Evolutionary conservation across 2,113 vertebrate species (phyloP), one percentile per base, ranked within the genome.

Genomic region (Dicaeum eximium): DNA sequence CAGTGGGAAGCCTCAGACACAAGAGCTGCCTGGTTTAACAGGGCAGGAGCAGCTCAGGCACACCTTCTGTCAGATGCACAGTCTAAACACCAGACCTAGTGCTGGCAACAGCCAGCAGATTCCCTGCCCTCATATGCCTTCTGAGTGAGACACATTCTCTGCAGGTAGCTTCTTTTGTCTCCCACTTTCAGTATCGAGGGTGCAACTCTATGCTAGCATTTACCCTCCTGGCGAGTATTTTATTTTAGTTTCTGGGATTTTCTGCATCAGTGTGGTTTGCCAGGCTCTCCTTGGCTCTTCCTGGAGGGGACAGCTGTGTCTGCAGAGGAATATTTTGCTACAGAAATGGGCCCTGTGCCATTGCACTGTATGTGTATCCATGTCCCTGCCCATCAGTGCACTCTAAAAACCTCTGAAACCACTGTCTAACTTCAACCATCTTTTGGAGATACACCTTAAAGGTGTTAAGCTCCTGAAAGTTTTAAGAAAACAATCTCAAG

Each of bases 1-100:
- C 44, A 54, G 15, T 13, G 15, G n/a, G 35, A 71, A 77, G 40
- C 50, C 38, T 53, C 56, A 47, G 35, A 11, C 20, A 22, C 22
- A 50, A 38, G 38, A 94, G 35, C 57, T 77, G 20, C 30, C 40
- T 54, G 22, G 15, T 69, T 79, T 56, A 30, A 27, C 3, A 69
- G 60, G n/a, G n/a, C 42, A 47, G 45, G 20, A 65, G 42, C 16
- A 72, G n/a, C 53, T 81, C 45, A n/a, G 44, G 71, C 4, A 11
- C 6, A 4, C 8, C 4, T 1, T 10, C 22, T 37, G 20, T 25
- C 74, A 58, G 71, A 58, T 1, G 7, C 9, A 22, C 1, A 10
- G 44, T 37, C 42, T 53, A 28, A 79, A 25, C 30, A 48, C 44
- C 28, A 77, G 48, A 62, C 24, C 8, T 13, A 60, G 9, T 24